A percentile compares a stretch with the other conserved stretches of the same genome.
Conservation (phyloP, 2,113 vertebrate species). For the Callionymus lyra region DNA sequence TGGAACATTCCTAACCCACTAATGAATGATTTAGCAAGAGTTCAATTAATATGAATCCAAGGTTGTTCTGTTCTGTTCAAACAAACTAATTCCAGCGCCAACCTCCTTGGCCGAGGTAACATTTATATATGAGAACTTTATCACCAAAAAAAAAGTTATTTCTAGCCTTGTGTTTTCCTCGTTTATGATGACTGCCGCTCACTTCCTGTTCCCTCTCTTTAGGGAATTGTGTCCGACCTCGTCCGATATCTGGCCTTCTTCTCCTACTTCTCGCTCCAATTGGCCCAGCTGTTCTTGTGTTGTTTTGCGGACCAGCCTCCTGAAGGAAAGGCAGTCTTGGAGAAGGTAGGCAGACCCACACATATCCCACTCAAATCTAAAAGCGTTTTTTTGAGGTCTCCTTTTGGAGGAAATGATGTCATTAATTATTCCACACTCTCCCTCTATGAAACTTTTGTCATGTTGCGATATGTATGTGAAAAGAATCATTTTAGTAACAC, state of each 20-base stretch:
- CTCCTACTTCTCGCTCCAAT: conserved; percentile 70
- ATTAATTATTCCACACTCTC: conserved; percentile 34
- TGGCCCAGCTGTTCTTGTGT: conserved; percentile 75
- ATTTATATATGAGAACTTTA: too few species aligned
- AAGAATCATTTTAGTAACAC: too few species aligned
- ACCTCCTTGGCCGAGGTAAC: too few species aligned
- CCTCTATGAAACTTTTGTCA: conserved; percentile 10
- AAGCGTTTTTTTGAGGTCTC: too few species aligned
- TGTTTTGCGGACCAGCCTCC: conserved; percentile 78
- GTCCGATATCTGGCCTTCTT: conserved; percentile 74
- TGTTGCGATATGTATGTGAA: too few species aligned
- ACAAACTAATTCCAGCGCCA: too few species aligned
- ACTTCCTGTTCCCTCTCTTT: conserved; percentile 23
- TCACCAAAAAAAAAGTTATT: conserved; percentile 2
- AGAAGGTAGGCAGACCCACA: conserved; percentile 62
- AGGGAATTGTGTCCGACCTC: conserved; percentile 71
- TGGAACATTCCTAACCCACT: too few species aligned
- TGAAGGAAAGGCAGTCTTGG: conserved; percentile 57
- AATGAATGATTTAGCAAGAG: too few species aligned
- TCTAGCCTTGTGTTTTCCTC: background rate
- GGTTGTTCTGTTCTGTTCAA: too few species aligned
- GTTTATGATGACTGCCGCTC: conserved; percentile 1
- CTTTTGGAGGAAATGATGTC: conserved; percentile 53
- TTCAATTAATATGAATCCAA: too few species aligned
- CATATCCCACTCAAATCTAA: too few species aligned